These are phyloP conservation scores for Poeciliopsis occidentalis DNA, from an alignment of 2,113 vertebrate species.

Conservation along the genomic window DNA sequence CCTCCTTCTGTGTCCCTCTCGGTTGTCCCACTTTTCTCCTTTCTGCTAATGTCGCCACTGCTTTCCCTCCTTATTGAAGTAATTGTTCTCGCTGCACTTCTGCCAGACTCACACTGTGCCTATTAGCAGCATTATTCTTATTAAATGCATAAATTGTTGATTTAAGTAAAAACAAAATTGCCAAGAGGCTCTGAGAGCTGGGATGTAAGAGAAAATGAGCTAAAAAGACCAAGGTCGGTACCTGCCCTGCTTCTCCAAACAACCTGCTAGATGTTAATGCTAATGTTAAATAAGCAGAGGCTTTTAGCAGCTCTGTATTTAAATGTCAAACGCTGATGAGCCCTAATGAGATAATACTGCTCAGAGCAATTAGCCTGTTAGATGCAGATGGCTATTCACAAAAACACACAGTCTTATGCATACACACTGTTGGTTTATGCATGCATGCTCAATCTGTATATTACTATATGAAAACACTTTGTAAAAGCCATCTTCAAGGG, in stretches of 20 bases:
- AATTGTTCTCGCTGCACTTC: conserved; percentile 13
- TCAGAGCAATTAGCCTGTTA: conserved; percentile 70
- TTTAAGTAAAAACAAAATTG: conserved; percentile 28
- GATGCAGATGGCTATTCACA: conserved; percentile 46
- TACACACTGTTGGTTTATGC: conserved; percentile 7
- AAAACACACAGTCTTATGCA: conserved; percentile 33
- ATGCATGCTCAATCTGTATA: not conserved
- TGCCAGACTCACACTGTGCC: conserved; percentile 3
- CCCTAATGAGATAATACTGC: conserved; percentile 75
- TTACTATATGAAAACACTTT: conserved; percentile 14
- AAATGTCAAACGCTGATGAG: conserved; percentile 76
- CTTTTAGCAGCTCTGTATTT: conserved; percentile 78
- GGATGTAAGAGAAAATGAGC: conserved; percentile 43
- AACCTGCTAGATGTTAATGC: conserved; percentile 64
- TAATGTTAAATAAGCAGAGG: conserved; percentile 73
- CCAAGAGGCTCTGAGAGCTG: conserved; percentile 13
- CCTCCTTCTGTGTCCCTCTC: conserved; percentile 82
- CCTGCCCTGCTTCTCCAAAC: conserved; percentile 43
- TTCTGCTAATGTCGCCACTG: conserved; percentile 37
- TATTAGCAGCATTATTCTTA: conserved; percentile 53
- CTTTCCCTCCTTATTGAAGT: conserved; percentile 27
- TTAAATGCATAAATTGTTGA: conserved; percentile 54
- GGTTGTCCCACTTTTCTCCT: conserved; percentile 40
- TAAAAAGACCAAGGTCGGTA: conserved; percentile 41
- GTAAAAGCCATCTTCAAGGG: conserved; percentile 9